Conservation (phyloP, 2,888 invertebrate genomes). For the Phragmatobia fuliginosa region DNA sequence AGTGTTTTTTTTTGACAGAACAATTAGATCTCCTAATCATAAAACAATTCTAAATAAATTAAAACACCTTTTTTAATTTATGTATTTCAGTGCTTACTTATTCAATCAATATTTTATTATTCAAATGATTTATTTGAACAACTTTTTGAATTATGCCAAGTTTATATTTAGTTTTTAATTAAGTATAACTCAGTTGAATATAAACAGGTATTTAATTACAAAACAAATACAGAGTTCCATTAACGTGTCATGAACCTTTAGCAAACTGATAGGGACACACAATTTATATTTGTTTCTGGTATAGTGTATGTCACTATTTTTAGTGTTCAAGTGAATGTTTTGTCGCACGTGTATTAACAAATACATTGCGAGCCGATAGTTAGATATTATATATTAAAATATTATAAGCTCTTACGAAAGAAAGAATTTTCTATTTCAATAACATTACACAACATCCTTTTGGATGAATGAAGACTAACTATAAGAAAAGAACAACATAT, state of each 20-base stretch:
- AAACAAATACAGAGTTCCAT: neutral
- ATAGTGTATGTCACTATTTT: constrained; percentile 2
- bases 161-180: neutral
- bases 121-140: no score
- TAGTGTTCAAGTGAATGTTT: constrained; percentile 3
- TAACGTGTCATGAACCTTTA: constrained; percentile 1
- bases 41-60: neutral
- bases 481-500: neutral
- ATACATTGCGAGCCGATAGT: neutral
- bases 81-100: neutral
- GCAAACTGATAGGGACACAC: neutral
- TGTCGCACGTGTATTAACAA: neutral
- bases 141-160: neutral
- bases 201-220: neutral
- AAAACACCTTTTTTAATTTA: neutral
- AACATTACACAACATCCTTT: neutral
- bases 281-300: neutral
- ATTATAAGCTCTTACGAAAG: neutral
- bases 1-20: neutral
- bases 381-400: no score
- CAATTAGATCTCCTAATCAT: neutral
- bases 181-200: neutral
- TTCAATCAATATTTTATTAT: no score
- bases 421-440: neutral
- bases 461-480: neutral